phyloP scores from a whole-genome alignment of 1,140 invertebrate genomes.

The Lasioglossum albipes region DNA sequence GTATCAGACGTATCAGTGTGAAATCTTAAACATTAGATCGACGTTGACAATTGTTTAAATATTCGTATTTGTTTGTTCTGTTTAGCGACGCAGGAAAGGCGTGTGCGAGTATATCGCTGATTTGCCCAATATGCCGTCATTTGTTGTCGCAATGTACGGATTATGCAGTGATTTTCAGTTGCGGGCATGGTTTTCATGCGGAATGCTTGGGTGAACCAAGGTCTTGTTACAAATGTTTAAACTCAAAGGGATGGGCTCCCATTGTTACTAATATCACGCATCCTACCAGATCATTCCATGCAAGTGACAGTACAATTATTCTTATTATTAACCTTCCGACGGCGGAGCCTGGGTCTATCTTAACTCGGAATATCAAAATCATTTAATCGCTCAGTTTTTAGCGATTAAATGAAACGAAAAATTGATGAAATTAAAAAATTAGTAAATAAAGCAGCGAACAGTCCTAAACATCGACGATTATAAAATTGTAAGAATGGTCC shows the following conservation, averaged over 20 bases:
- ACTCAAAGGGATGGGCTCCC: constrained; percentile 75
- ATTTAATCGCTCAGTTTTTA: too few species aligned
- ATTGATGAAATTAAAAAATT: too few species aligned
- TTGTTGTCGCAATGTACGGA: constrained; percentile 70
- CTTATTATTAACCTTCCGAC: neutral
- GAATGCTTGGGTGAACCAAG: constrained; percentile 75
- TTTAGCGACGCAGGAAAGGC: constrained; percentile 73
- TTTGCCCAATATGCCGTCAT: constrained; percentile 75
- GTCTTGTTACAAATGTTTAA: constrained; percentile 76
- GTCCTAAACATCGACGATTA: too few species aligned
- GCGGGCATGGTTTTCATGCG: constrained; percentile 76
- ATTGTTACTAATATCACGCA: constrained; percentile 60
- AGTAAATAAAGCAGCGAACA: too few species aligned
- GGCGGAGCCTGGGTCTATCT: too few species aligned
- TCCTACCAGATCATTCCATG: constrained; percentile 58
- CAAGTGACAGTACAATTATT: constrained; percentile 51
- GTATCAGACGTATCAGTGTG: constrained; percentile 48
- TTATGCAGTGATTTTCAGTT: constrained; percentile 74
- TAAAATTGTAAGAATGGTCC: too few species aligned
- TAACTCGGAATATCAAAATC: too few species aligned
- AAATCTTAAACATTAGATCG: neutral
- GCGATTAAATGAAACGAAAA: too few species aligned
- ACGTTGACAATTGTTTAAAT: constrained; percentile 1
- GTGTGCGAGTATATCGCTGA: constrained; percentile 67
- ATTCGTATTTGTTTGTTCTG: constrained; percentile 26